phyloP scores from a whole-genome alignment of 2,888 invertebrate species.

The Epinotia bilunana region DNA sequence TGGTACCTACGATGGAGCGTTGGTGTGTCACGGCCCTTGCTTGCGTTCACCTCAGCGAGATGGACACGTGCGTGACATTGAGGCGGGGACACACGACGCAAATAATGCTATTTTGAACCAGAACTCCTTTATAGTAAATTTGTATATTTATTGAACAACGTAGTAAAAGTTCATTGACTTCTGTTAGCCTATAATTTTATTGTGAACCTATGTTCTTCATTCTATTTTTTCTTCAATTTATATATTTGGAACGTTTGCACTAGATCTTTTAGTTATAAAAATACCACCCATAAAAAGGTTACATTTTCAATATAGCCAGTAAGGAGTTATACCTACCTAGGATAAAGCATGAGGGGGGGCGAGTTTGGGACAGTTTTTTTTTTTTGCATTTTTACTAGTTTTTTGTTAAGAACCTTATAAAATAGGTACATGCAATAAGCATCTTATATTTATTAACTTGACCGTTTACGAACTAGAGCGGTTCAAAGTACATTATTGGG shows the following conservation, averaged over 20 bases:
- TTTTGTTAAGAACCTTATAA: too few species aligned
- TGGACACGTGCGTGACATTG: conserved; percentile 72
- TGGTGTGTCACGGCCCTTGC: conserved; percentile 54
- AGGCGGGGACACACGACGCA: conserved; percentile 57
- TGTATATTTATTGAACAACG: not conserved
- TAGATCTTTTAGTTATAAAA: too few species aligned
- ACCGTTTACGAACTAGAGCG: too few species aligned
- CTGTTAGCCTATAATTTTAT: not conserved
- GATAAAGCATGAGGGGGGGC: not conserved
- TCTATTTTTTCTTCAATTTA: not conserved
- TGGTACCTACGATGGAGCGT: conserved; percentile 47
- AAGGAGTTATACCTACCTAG: not conserved
- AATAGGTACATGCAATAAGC: too few species aligned
- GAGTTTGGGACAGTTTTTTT: too few species aligned
- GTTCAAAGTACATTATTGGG: too few species aligned
- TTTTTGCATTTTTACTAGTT: too few species aligned
- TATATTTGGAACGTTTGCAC: too few species aligned
- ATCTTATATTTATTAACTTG: too few species aligned
- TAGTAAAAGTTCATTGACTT: not conserved
- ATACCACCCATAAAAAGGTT: too few species aligned
- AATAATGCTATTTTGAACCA: conserved; percentile 22
- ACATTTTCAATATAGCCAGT: not conserved
- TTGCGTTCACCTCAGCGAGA: conserved; percentile 51
- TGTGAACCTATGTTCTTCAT: not conserved
- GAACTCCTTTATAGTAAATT: conserved; percentile 1